A percentile compares a stretch with the other conserved stretches of the same genome.
phyloP scores from a whole-genome alignment of 2,113 vertebrate genomes.

The Neogale vison region DNA sequence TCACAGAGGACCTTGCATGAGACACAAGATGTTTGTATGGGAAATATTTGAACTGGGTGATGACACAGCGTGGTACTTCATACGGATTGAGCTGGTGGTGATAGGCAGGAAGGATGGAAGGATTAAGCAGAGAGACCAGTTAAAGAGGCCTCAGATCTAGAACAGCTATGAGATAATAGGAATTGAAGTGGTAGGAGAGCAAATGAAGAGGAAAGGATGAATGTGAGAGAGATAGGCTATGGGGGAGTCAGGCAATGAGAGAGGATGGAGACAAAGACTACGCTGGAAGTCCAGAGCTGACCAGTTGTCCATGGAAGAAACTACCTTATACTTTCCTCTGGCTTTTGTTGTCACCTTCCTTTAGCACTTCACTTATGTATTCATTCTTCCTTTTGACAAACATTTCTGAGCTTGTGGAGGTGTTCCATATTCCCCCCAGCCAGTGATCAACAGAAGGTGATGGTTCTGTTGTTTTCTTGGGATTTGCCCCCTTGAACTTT shows the following conservation, averaged over 20 bases:
- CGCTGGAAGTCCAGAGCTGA: background rate
- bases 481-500: background rate
- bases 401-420: background rate
- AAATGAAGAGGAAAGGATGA: background rate
- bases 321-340: too few relatives aligned
- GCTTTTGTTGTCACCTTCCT: background rate
- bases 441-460: background rate
- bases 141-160: background rate
- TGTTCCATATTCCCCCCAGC: background rate
- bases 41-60: background rate
- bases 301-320: background rate
- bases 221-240: background rate
- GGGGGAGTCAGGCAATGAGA: background rate
- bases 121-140: background rate
- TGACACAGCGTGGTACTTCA: background rate
- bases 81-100: background rate
- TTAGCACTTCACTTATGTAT: background rate
- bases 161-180: background rate
- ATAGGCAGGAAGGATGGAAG: background rate
- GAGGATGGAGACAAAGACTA: background rate
- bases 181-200: background rate
- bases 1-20: background rate
- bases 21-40: background rate
- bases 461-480: conserved; percentile 14
- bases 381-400: background rate